Base-by-base conservation (phyloP, 2,888 invertebrate species). In the Polietes domitor region DNA sequence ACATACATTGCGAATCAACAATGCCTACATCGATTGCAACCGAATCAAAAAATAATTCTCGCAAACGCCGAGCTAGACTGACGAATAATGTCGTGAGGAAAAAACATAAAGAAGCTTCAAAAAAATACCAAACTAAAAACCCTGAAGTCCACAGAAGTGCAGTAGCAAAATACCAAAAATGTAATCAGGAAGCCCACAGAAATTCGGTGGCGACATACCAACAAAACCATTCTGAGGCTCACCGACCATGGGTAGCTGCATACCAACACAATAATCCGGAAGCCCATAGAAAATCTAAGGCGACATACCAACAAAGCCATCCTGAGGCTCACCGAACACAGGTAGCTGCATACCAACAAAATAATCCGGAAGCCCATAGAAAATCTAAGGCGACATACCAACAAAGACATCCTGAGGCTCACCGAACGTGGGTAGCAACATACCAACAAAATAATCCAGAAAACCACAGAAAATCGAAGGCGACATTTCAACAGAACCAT, bases 51-150 rank as follows among this genome's bases (percentile, higher is more conserved):
- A 15, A 28, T 17, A 7, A 17, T 17, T 17, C 5, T 65, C 65
- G 65, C 32, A 65, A 65, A 65, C 17, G 65, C 12, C 26, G 61
- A 2, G 26, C 61, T 12, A 61, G 61, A 61, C 7, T 61, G 24
- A 10, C 61, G 7, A 6, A 12, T 19, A 28, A 61, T 4, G 9
- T 61, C 9, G 6, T 5, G 32, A 63, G 1, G 3, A 63, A 63
- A 32, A 21, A 63, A 15, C 32, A n/a, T 2, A 24, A 32, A 63
- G 32, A n/a, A n/a, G 63, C 63, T 17, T 1, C 32, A n/a, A n/a
- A 32, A 3, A 28, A 32, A 63, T 65, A 65, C 5, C 19, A 41
- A 43, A 21, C 3, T 43, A 68, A 9, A 3, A 41, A 68, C 43
- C 43, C 68, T 5, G 43, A 19, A 24, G 24, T 24, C 21, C 68